Conservation (phyloP, 2,113 vertebrate species). For the Xenopus borealis region DNA sequence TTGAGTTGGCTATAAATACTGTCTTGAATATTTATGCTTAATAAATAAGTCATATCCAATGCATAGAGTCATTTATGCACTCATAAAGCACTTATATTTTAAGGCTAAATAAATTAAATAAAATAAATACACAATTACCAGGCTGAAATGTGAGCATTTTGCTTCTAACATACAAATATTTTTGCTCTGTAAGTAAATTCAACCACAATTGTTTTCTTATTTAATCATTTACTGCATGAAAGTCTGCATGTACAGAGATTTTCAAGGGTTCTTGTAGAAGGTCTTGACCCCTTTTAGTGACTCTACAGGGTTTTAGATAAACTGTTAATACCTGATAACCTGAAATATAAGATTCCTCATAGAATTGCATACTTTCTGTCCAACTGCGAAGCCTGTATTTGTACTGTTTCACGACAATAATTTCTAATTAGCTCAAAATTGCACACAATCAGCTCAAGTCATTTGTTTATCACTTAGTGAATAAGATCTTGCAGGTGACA, state of each 20-base stretch:
- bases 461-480: background rate
- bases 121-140: no score
- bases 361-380: background rate
- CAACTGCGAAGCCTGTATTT: background rate
- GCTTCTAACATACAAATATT: no score
- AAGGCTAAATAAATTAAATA: no score
- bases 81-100: no score
- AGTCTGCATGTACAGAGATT: background rate
- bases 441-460: background rate
- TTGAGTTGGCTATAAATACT: no score
- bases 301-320: background rate
- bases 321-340: background rate
- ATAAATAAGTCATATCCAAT: no score
- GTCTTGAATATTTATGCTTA: no score
- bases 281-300: background rate
- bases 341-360: background rate
- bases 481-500: constrained; percentile 4
- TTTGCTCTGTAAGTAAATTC: no score
- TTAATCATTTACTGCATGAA: background rate
- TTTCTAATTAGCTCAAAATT: background rate
- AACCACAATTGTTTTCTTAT: background rate
- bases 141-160: no score
- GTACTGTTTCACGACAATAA: background rate
- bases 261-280: background rate
- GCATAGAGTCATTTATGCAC: no score